Evolutionary conservation across 2,113 vertebrate species (phyloP).

Genomic region (Pangasianodon gigas): DNA sequence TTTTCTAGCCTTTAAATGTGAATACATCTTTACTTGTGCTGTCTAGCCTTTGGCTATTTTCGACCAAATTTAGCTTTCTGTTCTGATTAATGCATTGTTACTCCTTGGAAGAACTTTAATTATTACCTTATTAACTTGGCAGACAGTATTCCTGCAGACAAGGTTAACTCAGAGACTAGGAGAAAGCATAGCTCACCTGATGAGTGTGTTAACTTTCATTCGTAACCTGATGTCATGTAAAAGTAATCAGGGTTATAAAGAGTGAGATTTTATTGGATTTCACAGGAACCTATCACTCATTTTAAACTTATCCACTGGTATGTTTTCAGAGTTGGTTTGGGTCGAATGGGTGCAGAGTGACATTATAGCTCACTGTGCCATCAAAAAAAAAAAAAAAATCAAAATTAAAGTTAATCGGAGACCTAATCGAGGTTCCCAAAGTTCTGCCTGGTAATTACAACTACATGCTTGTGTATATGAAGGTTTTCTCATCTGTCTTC

Average conservation of each 20-base stretch:
- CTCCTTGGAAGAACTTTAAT: neutral
- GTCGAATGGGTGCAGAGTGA: neutral
- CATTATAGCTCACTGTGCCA: neutral
- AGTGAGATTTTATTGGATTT: neutral
- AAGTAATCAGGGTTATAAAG: neutral
- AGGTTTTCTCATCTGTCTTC: neutral
- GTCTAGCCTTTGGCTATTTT: neutral
- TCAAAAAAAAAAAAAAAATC: neutral
- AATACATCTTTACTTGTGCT: neutral
- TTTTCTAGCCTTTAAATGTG: neutral
- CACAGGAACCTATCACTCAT: neutral
- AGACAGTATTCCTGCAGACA: neutral
- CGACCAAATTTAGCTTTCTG: neutral
- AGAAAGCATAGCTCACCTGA: neutral
- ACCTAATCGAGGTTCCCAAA: neutral
- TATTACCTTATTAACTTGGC: neutral
- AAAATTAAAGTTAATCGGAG: neutral
- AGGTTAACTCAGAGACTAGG: neutral
- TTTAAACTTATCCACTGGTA: neutral
- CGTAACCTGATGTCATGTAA: neutral
- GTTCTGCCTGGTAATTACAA: neutral
- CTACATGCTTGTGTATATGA: neutral
- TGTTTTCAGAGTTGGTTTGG: neutral
- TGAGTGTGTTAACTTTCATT: neutral
- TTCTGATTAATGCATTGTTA: no score